These are phyloP conservation scores for Dexiosoma caninum DNA, from an alignment of 2,888 invertebrate species.

Conservation along the genomic window DNA sequence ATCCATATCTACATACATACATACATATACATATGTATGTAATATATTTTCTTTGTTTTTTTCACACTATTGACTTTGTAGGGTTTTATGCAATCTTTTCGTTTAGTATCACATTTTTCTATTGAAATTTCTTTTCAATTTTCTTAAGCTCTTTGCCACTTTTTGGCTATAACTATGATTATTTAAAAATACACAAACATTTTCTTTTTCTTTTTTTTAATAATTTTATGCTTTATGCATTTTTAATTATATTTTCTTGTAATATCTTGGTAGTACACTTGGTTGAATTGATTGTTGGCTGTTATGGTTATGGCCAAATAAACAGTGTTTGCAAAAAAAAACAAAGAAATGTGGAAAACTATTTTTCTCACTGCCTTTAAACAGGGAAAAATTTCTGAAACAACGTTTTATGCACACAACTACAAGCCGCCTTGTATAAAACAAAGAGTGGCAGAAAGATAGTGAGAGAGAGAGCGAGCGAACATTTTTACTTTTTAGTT, in stretches of 20 bases:
- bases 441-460: background rate
- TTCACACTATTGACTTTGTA: slow-evolving; percentile 34
- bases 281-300: slow-evolving; percentile 46
- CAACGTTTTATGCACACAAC: background rate
- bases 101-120: too few species aligned
- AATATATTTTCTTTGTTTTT: background rate
- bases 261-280: slow-evolving; percentile 25
- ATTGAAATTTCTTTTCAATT: background rate
- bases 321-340: slow-evolving; percentile 38
- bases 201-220: background rate
- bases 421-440: background rate
- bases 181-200: background rate
- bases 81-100: slow-evolving; percentile 54
- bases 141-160: background rate
- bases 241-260: slow-evolving; percentile 33
- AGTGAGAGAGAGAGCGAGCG: background rate
- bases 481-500: background rate
- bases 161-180: background rate
- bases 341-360: slow-evolving; percentile 24
- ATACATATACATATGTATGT: too few species aligned
- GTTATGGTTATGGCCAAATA: slow-evolving; percentile 55
- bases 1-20: too few species aligned
- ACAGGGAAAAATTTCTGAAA: slow-evolving; percentile 33
- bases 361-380: slow-evolving; percentile 1
- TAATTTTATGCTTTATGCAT: slow-evolving; percentile 38